Base-by-base conservation (phyloP, 2,113 vertebrate genomes). In the Sorex fumeus region DNA sequence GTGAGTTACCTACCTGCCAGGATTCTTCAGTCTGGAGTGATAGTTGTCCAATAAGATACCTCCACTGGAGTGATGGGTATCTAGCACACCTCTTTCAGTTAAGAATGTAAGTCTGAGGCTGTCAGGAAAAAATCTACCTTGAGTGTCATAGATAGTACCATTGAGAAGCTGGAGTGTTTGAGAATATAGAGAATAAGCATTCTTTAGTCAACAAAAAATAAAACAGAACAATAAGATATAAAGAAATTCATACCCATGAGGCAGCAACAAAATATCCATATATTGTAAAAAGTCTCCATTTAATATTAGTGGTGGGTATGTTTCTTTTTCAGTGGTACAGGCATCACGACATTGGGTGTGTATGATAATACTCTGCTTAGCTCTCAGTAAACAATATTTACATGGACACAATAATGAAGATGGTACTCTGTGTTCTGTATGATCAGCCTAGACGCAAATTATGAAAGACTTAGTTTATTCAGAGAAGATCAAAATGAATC, bases 191-290 rank as follows among this genome's bases (percentile, higher is more conserved):
- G 30, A 32, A 69, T 50, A 77, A 50, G 36, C 4, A n/a, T 34
- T 76, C 53, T 70, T 88, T 53, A 85, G n/a, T 80, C 64, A 84
- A 83, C 19, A 69, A 60, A 76, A 91, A 43, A 74, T 2, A 71
- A 78, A 74, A 36, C 30, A 30, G 66, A 50, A 91, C 25, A 6
- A 71, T 79, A n/a, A n/a, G n/a, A n/a, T n/a, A 7, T 53, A 40
- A 88, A 80, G 28, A 91, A 92, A 75, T 89, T 27, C 34, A 45
- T 11, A 25, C 75, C 91, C 34, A 28, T 86, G 60, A 84, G 82
- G 47, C 9, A 88, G 67, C 34, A 82, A 77, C 30, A 93, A 84
- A 93, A 83, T 50, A 47, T 19, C 74, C 16, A 8, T 43, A 8
- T 13, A 72, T 0, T 64, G 2, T 83, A 53, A 57, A 60, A 85